Conservation (phyloP, 2,888 invertebrate genomes). For the Ectemnius cavifrons region DNA sequence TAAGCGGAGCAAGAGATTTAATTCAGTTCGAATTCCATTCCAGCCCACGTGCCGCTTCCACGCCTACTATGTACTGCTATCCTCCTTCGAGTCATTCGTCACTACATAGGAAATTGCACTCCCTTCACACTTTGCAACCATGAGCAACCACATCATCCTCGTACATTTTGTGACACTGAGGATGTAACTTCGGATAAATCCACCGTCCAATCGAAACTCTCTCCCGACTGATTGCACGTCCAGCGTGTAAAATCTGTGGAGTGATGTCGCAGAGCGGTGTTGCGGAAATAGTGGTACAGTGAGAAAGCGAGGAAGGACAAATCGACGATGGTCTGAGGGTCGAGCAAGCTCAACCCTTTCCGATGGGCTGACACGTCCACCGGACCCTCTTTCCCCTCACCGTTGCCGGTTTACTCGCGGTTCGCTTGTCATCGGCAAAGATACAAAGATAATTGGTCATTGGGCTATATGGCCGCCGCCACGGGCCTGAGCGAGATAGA, state of each 20-base stretch:
- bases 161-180: not conserved
- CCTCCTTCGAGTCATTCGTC: not conserved
- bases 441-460: conserved; percentile 77
- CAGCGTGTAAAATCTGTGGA: no score
- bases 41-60: conserved; percentile 14
- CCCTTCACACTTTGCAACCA: not conserved
- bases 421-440: conserved; percentile 75
- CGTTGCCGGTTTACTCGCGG: conserved; percentile 72
- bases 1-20: conserved; percentile 40
- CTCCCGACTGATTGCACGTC: no score
- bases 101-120: not conserved
- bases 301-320: conserved; percentile 18
- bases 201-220: no score
- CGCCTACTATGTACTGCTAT: not conserved
- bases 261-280: no score
- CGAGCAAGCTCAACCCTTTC: conserved; percentile 54
- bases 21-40: conserved; percentile 55
- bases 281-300: not conserved
- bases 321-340: conserved; percentile 42
- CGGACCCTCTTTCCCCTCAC: conserved; percentile 69
- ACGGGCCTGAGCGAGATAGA: conserved; percentile 69
- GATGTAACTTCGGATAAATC: no score
- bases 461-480: conserved; percentile 70
- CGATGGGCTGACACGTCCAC: conserved; percentile 62
- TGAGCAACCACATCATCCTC: not conserved